These are phyloP conservation scores for Leucosticte australis DNA, from an alignment of 2,113 vertebrate species.

Conservation along the genomic window DNA sequence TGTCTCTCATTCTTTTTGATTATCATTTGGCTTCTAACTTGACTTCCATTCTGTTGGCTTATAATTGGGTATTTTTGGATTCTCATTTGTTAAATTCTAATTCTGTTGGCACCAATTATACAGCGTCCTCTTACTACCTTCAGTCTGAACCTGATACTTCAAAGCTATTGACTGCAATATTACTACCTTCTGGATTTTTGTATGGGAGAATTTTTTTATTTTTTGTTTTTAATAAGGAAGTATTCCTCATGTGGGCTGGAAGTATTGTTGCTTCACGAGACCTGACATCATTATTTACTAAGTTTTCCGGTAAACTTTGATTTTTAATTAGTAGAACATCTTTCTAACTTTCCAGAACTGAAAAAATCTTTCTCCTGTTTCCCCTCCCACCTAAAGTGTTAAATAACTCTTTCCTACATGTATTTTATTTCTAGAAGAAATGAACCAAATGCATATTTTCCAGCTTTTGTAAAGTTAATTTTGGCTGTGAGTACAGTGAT, in stretches of 20 bases:
- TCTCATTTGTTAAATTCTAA: background rate
- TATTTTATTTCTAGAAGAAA: background rate
- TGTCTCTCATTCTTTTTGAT: background rate
- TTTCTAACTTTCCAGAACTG: background rate
- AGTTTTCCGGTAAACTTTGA: background rate
- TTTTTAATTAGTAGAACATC: background rate
- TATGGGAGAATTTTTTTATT: background rate
- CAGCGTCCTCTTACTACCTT: background rate
- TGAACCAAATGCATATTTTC: background rate
- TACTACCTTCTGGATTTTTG: background rate
- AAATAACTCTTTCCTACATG: background rate
- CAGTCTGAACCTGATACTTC: conserved; percentile 8
- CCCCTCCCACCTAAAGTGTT: background rate
- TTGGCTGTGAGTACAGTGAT: background rate
- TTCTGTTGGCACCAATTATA: background rate
- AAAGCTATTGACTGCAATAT: background rate
- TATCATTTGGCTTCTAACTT: background rate
- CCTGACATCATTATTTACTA: background rate
- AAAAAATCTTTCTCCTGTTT: background rate
- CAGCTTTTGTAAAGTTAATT: background rate
- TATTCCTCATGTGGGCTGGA: background rate
- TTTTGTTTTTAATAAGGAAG: background rate
- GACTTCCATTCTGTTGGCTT: background rate
- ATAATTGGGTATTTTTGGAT: background rate
- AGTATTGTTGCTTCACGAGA: background rate